These are phyloP conservation scores for Autographa pulchrina DNA, from an alignment of 2,888 invertebrate genomes.

Conservation along the genomic window DNA sequence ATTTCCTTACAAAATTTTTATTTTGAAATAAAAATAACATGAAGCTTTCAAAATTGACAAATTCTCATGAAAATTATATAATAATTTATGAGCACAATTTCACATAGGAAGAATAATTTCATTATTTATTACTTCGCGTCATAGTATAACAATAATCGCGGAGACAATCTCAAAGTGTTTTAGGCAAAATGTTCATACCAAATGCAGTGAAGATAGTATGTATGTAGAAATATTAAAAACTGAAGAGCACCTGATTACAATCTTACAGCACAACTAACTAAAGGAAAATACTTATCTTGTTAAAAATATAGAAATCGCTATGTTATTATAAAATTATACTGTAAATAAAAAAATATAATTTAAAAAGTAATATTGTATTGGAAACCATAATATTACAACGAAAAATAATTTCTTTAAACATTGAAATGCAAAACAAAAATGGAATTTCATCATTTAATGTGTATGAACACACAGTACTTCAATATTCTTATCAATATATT, in stretches of 20 bases:
- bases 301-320: slow-evolving; percentile 57
- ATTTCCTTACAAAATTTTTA: slow-evolving; percentile 82
- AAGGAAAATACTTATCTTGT: slow-evolving; percentile 30
- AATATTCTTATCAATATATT: slow-evolving; percentile 85
- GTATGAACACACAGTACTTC: slow-evolving; percentile 81
- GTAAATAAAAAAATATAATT: slow-evolving; percentile 76
- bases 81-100: slow-evolving; percentile 87
- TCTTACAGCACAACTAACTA: slow-evolving; percentile 35
- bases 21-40: slow-evolving; percentile 88
- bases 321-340: slow-evolving; percentile 71
- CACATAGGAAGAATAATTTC: slow-evolving; percentile 78
- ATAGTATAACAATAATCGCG: slow-evolving; percentile 71
- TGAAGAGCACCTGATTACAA: slow-evolving; percentile 49
- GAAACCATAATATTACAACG: slow-evolving; percentile 68
- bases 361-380: slow-evolving; percentile 70
- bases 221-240: slow-evolving; percentile 40
- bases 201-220: slow-evolving; percentile 40
- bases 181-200: slow-evolving; percentile 43
- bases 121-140: slow-evolving; percentile 70
- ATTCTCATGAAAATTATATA: slow-evolving; percentile 82
- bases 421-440: slow-evolving; percentile 82
- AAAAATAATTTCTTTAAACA: slow-evolving; percentile 69
- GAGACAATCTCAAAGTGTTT: slow-evolving; percentile 70
- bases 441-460: slow-evolving; percentile 81
- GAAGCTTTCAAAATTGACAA: slow-evolving; percentile 88